Evolutionary conservation across 2,113 vertebrate species (phyloP).

Genomic region (Chamaetylas fuelleborni): DNA sequence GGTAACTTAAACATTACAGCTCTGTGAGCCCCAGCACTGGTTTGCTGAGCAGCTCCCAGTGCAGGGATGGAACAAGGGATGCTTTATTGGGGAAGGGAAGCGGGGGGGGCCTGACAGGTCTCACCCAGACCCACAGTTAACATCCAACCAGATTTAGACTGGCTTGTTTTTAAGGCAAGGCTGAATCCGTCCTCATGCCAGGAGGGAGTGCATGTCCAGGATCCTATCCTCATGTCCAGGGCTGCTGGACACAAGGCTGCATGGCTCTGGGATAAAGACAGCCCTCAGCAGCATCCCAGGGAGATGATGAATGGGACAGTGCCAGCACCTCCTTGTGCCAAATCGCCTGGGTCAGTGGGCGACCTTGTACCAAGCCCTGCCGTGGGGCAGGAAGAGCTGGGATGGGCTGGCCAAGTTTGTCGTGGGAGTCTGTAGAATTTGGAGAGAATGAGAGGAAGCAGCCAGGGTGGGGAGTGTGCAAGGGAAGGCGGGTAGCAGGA

Average conservation of each 20-base stretch:
- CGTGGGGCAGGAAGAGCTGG: constrained; percentile 68
- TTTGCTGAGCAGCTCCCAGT: constrained; percentile 5
- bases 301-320: accelerated
- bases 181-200: accelerated
- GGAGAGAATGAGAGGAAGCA: constrained; percentile 80
- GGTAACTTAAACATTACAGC: constrained; percentile 59
- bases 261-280: accelerated
- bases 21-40: neutral
- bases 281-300: neutral
- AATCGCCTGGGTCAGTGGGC: neutral
- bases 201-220: neutral
- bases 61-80: constrained; percentile 19
- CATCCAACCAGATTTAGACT: neutral
- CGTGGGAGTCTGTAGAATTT: constrained; percentile 67
- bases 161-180: neutral
- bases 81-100: constrained; percentile 33
- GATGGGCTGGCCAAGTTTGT: neutral
- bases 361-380: constrained; percentile 26
- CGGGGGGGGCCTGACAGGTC: neutral
- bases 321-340: neutral
- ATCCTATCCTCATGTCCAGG: neutral
- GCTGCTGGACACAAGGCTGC: neutral
- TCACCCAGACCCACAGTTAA: constrained; percentile 15
- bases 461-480: constrained; percentile 46
- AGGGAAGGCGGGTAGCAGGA: constrained; percentile 38